Percentiles rank a stretch among this genome's conserved stretches.
These are phyloP conservation scores for Drosophila auraria DNA, from an alignment of 1,140 invertebrate genomes.

Conservation along the genomic window DNA sequence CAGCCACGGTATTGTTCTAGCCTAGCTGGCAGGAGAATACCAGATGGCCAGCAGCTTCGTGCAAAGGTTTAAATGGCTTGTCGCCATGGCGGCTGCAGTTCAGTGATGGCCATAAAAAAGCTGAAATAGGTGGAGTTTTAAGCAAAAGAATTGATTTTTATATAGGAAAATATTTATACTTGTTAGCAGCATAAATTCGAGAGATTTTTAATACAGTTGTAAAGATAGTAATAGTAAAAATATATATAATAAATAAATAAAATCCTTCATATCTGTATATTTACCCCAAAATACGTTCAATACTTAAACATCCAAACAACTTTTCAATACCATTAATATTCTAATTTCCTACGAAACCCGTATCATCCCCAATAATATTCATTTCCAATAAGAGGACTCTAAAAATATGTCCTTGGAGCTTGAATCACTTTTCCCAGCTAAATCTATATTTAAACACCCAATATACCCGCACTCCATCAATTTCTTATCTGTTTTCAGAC, in stretches of 20 bases:
- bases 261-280: not conserved
- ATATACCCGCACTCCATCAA: slow-evolving; percentile 9
- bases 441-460: slow-evolving; percentile 3
- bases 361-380: not conserved
- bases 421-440: not conserved
- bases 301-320: not conserved
- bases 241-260: no score
- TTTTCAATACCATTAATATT: not conserved
- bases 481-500: not conserved
- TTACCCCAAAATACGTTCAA: not conserved
- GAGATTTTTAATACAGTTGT: no score
- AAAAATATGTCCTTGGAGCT: not conserved
- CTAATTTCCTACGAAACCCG: not conserved
- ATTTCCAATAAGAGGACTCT: not conserved
- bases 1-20: slow-evolving; percentile 49
- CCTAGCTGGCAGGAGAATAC: slow-evolving; percentile 36
- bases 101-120: slow-evolving; percentile 17
- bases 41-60: slow-evolving; percentile 41
- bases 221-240: no score
- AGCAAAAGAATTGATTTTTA: not conserved
- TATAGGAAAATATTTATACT: not conserved
- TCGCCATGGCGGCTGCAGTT: slow-evolving; percentile 34
- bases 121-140: not conserved
- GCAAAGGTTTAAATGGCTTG: slow-evolving; percentile 68
- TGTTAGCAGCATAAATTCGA: no score